Evolutionary conservation across 1,140 invertebrate genomes (phyloP), one percentile per base, ranked within the genome.

Genomic region (Ephestia elutella): DNA sequence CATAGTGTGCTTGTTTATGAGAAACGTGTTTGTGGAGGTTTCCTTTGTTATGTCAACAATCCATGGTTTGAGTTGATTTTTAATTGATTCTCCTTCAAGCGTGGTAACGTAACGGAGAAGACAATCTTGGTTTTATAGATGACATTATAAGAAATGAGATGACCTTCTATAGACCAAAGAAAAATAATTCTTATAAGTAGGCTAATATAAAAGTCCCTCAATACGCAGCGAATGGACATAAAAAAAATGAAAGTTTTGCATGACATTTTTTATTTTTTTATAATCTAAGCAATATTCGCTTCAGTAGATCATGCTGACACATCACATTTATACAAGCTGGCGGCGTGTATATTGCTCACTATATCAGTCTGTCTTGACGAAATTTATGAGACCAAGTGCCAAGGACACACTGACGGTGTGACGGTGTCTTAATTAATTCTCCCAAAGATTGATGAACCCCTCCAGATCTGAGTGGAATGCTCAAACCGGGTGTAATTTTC

Each of bases 391-490:
- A 44, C 15, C 13, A 44, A 15, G 38, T 44, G 38, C 38, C 38
- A 44, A 44, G 38, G 38, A 44, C 38, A 44, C 10, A 44, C 38
- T 44, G 38, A 44, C n/a, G 38, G 38, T 44, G 38, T 15, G 38
- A 44, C 38, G 38, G 38, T 44, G 38, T 44, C 38, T 44, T 44
- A 44, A 44, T 44, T 44, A 44, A 44, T 44, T 44, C 38, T 17
- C 38, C 13, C 38, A 4, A 7, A 44, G 38, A 44, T 44, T 44
- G 38, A 44, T 44, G 38, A 15, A 44, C 38, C 38, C n/a, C 38
- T 44, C 13, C 15, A 15, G n/a, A 44, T 44, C n/a, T 15, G 38
- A 5, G 30, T 17, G 38, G 2, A 44, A 44, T 44, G 38, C 38
- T 15, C 38, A 44, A 2, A 44, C 7, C 38, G 38, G 2, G 38